Evolutionary conservation across 2,888 invertebrate species (phyloP).

Genomic region (Acronicta aceris): DNA sequence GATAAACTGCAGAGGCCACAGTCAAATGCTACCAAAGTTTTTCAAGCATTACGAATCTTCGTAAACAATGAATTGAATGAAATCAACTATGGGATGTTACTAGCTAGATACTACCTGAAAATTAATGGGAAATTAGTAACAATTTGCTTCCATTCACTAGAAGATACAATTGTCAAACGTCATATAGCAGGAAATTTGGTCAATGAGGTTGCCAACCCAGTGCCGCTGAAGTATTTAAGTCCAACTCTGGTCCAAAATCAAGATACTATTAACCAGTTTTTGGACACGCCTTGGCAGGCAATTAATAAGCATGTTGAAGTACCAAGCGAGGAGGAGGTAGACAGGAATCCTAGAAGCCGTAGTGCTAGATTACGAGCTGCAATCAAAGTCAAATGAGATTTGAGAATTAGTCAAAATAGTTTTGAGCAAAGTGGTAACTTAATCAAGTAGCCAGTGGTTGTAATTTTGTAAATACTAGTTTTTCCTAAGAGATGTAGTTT

Average conservation of each 20-base stretch:
- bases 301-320: constrained; percentile 94
- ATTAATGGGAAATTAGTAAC: constrained; percentile 94
- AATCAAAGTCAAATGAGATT: constrained; percentile 90
- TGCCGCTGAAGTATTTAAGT: constrained; percentile 92
- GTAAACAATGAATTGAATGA: constrained; percentile 99
- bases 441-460: constrained; percentile 23
- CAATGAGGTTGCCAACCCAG: constrained; percentile 91
- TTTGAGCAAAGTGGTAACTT: constrained; percentile 5
- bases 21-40: constrained; percentile 97
- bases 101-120: constrained; percentile 94
- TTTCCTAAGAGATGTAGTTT: constrained; percentile 33
- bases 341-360: constrained; percentile 94
- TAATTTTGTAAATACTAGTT: constrained; percentile 50
- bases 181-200: constrained; percentile 94
- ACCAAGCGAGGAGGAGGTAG: constrained; percentile 93
- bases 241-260: constrained; percentile 89
- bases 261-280: constrained; percentile 89
- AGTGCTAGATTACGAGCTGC: constrained; percentile 97
- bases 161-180: constrained; percentile 97
- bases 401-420: neutral
- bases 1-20: constrained; percentile 93
- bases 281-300: constrained; percentile 93
- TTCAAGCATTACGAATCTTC: constrained; percentile 97
- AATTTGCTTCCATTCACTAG: constrained; percentile 97
- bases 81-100: constrained; percentile 95